Percentiles rank a stretch among this genome's conserved stretches.
These are phyloP conservation scores for Camptogramma bilineatum DNA, from an alignment of 2,888 invertebrate genomes.

Conservation along the genomic window DNA sequence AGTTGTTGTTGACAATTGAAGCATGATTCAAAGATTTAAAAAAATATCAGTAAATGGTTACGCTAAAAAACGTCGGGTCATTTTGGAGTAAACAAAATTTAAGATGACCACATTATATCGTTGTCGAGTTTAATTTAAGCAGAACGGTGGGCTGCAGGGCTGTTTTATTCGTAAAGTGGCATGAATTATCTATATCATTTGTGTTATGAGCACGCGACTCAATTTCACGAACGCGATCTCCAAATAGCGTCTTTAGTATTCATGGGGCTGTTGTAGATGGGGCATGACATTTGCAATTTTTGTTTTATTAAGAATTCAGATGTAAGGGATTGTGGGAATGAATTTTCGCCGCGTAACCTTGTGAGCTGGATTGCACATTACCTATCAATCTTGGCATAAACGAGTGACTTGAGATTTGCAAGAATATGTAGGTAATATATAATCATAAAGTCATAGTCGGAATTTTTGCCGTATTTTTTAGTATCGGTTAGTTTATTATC, in stretches of 20 bases:
- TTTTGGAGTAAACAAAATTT: slow-evolving; percentile 34
- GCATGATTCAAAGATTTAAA: too few species aligned
- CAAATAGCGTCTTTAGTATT: slow-evolving; percentile 83
- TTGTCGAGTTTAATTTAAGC: slow-evolving; percentile 24
- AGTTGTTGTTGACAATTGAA: too few species aligned
- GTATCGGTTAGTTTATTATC: too few species aligned
- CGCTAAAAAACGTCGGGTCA: neutral
- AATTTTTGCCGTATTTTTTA: too few species aligned
- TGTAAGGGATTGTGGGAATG: slow-evolving; percentile 77
- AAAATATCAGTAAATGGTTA: neutral
- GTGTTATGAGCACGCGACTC: slow-evolving; percentile 70
- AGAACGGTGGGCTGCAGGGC: neutral
- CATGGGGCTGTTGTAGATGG: slow-evolving; percentile 77
- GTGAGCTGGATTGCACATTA: slow-evolving; percentile 28
- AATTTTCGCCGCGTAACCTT: slow-evolving; percentile 57
- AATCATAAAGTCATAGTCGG: neutral
- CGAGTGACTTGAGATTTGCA: slow-evolving; percentile 28
- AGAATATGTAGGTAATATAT: neutral
- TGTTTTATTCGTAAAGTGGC: slow-evolving; percentile 54
- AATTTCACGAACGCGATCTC: slow-evolving; percentile 75
- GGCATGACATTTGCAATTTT: slow-evolving; percentile 82
- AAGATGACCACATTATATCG: slow-evolving; percentile 49
- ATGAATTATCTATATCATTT: slow-evolving; percentile 74
- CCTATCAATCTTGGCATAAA: slow-evolving; percentile 35
- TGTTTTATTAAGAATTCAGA: slow-evolving; percentile 83